Conservation (phyloP, 2,113 vertebrate genomes). For the Vidua macroura region DNA sequence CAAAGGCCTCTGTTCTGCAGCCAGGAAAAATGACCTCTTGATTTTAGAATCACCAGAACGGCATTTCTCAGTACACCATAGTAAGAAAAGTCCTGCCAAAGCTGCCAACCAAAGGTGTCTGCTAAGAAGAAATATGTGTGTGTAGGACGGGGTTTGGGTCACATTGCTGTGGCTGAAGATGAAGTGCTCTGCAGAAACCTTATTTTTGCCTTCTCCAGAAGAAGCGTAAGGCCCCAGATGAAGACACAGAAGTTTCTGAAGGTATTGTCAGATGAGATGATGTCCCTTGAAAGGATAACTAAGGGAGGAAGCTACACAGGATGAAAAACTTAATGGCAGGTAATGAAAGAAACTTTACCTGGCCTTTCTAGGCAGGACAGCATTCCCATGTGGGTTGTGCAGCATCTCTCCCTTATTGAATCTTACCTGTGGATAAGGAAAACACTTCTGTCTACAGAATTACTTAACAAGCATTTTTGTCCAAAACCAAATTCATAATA, state of each 20-base stretch:
- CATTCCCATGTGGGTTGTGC: not conserved
- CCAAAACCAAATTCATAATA: not conserved
- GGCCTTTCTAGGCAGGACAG: not conserved
- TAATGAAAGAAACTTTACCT: not conserved
- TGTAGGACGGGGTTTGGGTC: not conserved
- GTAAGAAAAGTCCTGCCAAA: not conserved
- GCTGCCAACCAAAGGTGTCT: not conserved
- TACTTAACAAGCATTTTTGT: not conserved
- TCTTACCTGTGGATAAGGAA: not conserved
- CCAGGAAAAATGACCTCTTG: not conserved
- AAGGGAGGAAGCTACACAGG: not conserved
- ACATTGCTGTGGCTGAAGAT: not conserved
- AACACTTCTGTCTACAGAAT: not conserved
- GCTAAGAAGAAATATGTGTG: not conserved
- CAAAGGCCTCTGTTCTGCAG: not conserved
- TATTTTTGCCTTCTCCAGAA: not conserved
- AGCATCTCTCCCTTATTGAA: not conserved
- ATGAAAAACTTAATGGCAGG: not conserved
- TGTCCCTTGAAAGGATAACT: not conserved
- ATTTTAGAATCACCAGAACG: not conserved
- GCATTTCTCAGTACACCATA: not conserved
- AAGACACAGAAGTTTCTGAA: not conserved
- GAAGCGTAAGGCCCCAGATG: fast-evolving
- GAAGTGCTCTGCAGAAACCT: not conserved
- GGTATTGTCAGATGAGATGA: not conserved